Evolutionary conservation across 2,113 vertebrate species (phyloP).

Genomic region (Nycticorax nycticorax): DNA sequence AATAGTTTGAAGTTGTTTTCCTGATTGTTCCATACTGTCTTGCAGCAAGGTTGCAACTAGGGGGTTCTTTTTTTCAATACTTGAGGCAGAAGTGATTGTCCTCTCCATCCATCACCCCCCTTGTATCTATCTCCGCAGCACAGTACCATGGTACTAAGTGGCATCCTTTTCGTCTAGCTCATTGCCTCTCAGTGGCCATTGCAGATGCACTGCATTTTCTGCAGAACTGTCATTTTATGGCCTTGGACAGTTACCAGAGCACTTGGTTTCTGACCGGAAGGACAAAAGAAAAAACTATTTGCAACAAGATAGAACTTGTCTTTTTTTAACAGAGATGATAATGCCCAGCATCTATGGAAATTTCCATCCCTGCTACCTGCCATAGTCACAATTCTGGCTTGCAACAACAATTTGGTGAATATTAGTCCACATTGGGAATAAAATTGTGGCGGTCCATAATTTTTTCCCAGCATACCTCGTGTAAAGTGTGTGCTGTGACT

Average conservation of each 20-base stretch:
- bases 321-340: background rate
- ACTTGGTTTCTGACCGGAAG: background rate
- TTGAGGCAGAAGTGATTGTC: background rate
- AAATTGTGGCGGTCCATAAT: background rate
- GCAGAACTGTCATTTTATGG: background rate
- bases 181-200: background rate
- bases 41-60: background rate
- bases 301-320: background rate
- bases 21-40: background rate
- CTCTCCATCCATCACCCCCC: background rate
- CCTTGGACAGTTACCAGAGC: background rate
- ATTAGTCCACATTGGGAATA: background rate
- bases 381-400: background rate
- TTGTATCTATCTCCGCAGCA: background rate
- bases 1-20: background rate
- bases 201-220: background rate
- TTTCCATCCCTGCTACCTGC: background rate
- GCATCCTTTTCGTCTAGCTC: background rate
- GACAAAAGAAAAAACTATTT: background rate
- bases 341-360: background rate
- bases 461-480: background rate
- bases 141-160: background rate
- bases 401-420: background rate
- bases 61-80: background rate
- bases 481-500: background rate